These are phyloP conservation scores for Struthidea cinerea DNA, from an alignment of 2,113 vertebrate species.

Conservation along the genomic window DNA sequence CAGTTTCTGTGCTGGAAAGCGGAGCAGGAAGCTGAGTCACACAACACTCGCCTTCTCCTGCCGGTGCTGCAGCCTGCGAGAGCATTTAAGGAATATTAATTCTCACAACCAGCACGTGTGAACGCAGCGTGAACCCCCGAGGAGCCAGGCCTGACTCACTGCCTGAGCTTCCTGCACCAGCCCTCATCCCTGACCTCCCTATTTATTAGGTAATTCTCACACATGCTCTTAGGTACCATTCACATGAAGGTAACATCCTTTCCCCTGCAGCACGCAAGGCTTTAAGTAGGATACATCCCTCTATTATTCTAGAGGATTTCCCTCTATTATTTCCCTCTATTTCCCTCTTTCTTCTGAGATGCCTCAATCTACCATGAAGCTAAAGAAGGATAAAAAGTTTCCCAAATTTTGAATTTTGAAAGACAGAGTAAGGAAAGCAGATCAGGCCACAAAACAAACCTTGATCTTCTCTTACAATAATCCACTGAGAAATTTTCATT, in stretches of 20 bases:
- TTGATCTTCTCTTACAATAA: accelerated
- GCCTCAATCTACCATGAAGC: neutral
- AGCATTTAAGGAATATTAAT: accelerated
- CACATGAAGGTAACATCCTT: neutral
- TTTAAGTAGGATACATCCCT: too few species aligned
- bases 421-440: neutral
- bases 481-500: neutral
- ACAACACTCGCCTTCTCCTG: neutral
- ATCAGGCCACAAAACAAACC: neutral
- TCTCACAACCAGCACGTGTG: neutral
- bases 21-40: neutral
- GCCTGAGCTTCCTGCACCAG: neutral
- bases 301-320: neutral
- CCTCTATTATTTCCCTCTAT: too few species aligned
- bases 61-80: neutral
- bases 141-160: neutral
- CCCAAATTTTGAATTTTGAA: neutral
- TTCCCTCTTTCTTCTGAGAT: neutral
- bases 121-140: neutral
- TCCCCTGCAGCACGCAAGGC: neutral
- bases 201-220: accelerated
- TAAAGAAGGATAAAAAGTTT: neutral
- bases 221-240: neutral
- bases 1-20: accelerated
- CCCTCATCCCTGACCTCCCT: neutral